These are phyloP conservation scores for Misgurnus mizolepis DNA, from an alignment of 2,113 vertebrate genomes.

Conservation along the genomic window DNA sequence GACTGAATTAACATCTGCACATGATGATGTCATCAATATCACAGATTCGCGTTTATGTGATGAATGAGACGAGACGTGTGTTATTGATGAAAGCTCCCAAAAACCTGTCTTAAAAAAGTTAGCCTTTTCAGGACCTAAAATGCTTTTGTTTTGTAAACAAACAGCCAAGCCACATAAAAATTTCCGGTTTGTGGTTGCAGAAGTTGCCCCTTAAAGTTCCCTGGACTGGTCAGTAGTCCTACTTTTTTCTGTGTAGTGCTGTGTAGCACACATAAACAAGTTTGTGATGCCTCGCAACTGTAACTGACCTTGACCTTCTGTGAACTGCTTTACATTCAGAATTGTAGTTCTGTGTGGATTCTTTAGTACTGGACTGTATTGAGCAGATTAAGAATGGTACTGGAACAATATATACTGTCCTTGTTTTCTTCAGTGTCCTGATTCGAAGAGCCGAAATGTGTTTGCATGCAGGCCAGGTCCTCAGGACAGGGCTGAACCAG, in stretches of 20 bases:
- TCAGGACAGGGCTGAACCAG: slow-evolving; percentile 44
- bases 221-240: slow-evolving; percentile 7
- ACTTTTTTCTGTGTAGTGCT: background rate
- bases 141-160: too few species aligned
- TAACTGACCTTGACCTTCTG: slow-evolving; percentile 6
- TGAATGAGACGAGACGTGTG: too few species aligned
- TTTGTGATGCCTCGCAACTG: slow-evolving; percentile 10
- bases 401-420: slow-evolving; percentile 15
- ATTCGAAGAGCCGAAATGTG: slow-evolving; percentile 42
- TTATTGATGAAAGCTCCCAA: too few species aligned
- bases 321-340: slow-evolving; percentile 23
- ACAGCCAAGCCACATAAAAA: too few species aligned
- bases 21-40: too few species aligned
- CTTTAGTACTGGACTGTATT: background rate
- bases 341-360: background rate
- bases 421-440: slow-evolving; percentile 41
- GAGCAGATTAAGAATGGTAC: background rate
- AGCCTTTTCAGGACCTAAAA: too few species aligned
- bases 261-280: background rate
- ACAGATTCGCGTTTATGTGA: too few species aligned
- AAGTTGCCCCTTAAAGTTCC: background rate
- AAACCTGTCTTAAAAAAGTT: too few species aligned
- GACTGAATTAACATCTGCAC: too few species aligned
- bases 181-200: too few species aligned
- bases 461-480: slow-evolving; percentile 44